phyloP scores from a whole-genome alignment of 2,797 vertebrate species.

The Pantherophis alleghaniensis region DNA sequence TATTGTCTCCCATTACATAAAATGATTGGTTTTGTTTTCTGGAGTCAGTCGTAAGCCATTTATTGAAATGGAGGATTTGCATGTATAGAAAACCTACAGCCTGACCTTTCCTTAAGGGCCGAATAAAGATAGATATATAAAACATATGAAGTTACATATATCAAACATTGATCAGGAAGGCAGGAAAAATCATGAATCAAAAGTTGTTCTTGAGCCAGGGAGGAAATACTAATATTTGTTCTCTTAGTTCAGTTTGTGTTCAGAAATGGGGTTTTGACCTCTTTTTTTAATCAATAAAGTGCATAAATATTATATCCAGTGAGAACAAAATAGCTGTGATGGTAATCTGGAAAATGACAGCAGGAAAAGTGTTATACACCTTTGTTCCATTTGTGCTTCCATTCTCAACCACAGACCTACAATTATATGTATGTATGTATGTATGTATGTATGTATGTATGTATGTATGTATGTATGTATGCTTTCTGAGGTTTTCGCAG shows the following conservation, averaged over 20 bases:
- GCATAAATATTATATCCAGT: not conserved
- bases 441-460: no score
- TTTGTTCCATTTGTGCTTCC: not conserved
- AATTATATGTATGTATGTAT: not conserved
- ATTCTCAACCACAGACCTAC: not conserved
- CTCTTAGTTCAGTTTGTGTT: not conserved
- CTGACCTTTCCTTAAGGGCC: not conserved
- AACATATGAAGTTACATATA: not conserved
- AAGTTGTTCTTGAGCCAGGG: not conserved
- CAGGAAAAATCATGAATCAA: not conserved
- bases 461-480: no score
- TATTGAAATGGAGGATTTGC: not conserved
- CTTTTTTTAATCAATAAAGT: not conserved
- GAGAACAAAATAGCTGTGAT: not conserved
- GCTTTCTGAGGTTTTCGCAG: no score
- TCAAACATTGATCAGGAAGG: not conserved
- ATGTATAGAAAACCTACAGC: not conserved
- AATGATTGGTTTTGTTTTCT: not conserved
- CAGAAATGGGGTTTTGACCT: not conserved
- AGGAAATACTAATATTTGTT: not conserved
- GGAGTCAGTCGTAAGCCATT: not conserved
- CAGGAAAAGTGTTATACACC: not conserved
- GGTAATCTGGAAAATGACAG: not conserved
- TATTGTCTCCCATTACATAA: conserved; percentile 35
- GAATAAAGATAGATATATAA: not conserved